Evolutionary conservation across 2,113 vertebrate genomes (phyloP).

Genomic region (Salvator merianae): DNA sequence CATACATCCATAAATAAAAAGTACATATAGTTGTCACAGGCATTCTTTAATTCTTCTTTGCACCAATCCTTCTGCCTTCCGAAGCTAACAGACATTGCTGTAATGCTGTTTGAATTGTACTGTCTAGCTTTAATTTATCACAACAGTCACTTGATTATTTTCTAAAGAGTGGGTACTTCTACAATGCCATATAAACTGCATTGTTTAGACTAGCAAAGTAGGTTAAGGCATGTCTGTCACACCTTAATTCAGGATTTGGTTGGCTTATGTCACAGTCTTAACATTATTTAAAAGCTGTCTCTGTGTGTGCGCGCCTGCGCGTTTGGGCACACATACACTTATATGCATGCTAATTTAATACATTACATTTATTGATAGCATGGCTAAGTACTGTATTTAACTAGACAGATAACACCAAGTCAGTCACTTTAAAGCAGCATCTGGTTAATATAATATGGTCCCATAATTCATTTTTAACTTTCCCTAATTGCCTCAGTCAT

Average conservation of each 20-base stretch:
- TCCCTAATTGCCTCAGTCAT: conserved; percentile 93
- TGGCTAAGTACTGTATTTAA: conserved; percentile 77
- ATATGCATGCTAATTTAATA: conserved; percentile 54
- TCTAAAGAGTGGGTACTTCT: neutral
- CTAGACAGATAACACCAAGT: conserved; percentile 79
- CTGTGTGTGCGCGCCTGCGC: neutral
- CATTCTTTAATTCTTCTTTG: neutral
- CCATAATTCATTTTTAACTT: conserved; percentile 97
- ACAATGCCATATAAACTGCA: rapidly evolving
- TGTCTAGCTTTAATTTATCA: conserved; percentile 4
- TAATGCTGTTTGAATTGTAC: neutral
- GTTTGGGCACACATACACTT: neutral
- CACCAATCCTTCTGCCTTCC: neutral
- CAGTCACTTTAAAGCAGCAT: conserved; percentile 78
- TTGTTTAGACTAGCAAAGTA: neutral
- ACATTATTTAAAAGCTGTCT: conserved; percentile 51
- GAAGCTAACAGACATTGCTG: rapidly evolving
- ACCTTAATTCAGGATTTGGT: neutral
- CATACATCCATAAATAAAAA: no score
- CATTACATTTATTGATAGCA: conserved; percentile 69
- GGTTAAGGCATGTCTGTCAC: neutral
- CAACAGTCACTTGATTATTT: neutral
- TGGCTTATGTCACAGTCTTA: conserved; percentile 57
- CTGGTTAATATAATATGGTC: conserved; percentile 89
- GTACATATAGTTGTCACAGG: no score